Conservation (phyloP, 2,113 vertebrate species). For the Megaceryle torquata region DNA sequence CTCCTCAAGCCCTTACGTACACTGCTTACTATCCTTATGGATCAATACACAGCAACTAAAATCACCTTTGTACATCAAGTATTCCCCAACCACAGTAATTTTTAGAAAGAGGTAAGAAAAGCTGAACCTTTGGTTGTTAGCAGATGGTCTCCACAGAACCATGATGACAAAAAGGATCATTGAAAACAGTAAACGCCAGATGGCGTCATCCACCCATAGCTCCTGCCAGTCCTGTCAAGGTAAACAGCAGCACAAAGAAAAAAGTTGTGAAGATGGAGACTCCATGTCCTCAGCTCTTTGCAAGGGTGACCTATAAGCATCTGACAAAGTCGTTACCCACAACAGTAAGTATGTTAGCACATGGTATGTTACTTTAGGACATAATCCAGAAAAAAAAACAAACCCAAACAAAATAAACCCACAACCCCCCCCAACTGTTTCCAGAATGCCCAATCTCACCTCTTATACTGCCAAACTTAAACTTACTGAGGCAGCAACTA, state of each 20-base stretch:
- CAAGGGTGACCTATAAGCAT: neutral
- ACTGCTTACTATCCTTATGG: neutral
- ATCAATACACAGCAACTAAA: neutral
- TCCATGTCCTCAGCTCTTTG: neutral
- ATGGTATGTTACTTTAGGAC: neutral
- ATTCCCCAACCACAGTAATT: neutral
- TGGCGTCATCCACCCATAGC: constrained; percentile 96
- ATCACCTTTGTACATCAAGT: neutral
- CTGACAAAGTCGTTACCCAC: neutral
- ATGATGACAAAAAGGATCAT: constrained; percentile 97
- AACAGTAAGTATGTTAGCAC: neutral
- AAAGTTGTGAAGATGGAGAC: neutral
- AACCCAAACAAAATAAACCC: too few species aligned
- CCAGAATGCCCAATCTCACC: neutral
- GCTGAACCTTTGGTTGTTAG: constrained; percentile 91
- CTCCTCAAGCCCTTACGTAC: neutral
- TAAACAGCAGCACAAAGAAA: neutral
- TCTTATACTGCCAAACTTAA: neutral
- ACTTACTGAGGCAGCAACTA: neutral
- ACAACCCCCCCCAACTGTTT: neutral
- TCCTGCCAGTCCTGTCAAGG: constrained; percentile 89
- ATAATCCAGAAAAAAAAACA: neutral
- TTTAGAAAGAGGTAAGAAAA: constrained; percentile 17
- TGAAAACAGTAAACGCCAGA: constrained; percentile 94
- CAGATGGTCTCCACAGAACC: constrained; percentile 92